phyloP scores from a whole-genome alignment of 2,888 invertebrate genomes.

The Parnassius glacialis region DNA sequence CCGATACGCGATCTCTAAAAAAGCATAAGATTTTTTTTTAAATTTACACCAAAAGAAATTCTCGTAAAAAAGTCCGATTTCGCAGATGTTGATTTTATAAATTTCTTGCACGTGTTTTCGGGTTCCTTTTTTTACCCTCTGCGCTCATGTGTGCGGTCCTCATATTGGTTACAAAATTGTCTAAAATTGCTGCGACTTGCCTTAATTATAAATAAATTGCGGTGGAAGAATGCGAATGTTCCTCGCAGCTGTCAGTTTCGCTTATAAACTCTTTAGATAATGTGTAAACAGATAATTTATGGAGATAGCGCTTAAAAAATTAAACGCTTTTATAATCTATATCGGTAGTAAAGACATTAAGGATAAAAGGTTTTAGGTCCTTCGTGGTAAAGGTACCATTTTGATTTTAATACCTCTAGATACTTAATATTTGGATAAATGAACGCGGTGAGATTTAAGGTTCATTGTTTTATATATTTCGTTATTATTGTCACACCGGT shows the following conservation, averaged over 20 bases:
- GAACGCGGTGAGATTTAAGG: too few species aligned
- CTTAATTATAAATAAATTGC: conserved; percentile 59
- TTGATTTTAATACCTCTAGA: conserved; percentile 3
- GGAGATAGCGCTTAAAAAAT: conserved; percentile 16
- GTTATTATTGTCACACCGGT: too few species aligned
- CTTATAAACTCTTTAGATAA: conserved; percentile 21
- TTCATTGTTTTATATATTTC: too few species aligned
- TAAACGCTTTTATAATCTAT: conserved; percentile 15
- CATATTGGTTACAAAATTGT: conserved; percentile 49
- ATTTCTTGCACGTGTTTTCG: conserved; percentile 75
- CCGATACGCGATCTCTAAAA: conserved; percentile 67
- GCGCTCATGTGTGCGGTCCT: conserved; percentile 57
- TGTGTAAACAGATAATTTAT: conserved; percentile 23
- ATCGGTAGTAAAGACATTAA: conserved; percentile 19
- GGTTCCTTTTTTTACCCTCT: conserved; percentile 39
- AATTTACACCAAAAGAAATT: conserved; percentile 59
- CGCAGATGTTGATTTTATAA: conserved; percentile 79
- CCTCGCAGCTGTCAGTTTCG: conserved; percentile 43
- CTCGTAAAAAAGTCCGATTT: conserved; percentile 67
- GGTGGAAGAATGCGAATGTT: conserved; percentile 41
- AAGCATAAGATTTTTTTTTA: conserved; percentile 64
- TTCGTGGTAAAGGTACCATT: conserved; percentile 1
- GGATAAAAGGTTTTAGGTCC: conserved; percentile 12
- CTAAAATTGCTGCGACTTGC: conserved; percentile 48
- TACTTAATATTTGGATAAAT: too few species aligned